Base-by-base conservation (phyloP, 2,113 vertebrate species). In the Elephantulus edwardii region DNA sequence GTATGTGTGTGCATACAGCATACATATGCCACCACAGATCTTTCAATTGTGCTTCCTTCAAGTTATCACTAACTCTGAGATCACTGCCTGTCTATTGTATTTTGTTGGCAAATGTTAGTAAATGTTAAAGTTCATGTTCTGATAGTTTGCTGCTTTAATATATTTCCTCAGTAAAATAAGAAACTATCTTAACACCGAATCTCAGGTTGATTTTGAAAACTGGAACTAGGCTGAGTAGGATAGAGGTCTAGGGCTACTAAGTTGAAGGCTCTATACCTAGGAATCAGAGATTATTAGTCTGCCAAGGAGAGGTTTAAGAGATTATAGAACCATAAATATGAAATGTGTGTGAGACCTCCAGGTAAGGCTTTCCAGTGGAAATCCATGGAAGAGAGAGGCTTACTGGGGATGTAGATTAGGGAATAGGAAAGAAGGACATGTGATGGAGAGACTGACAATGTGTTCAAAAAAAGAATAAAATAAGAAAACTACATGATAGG, bases 121-220 rank as follows among this genome's bases (percentile, higher is more conserved):
- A 76, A 62, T 56, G 5, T n/a, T 86, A 64, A 38, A 62, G 56
- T 79, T 78, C 28, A 40, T 74, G n/a, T 75, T 60, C 89, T 74
- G 6, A 60, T 24, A 40, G 24, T 56, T 54, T 83, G 8, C 56
- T 26, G 13, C 72, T 66, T 71, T 66, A 90, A 79, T 87, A 33
- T 24, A 44, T 7, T 64, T 72, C 50, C 10, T 14, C 26, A 66
- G 82, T 58, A 86, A 83, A 85, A 72, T 38, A 81, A 83, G 13
- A 82, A 89, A n/a, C 14, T 26, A 24, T 60, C 1, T 19, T 0
- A n/a, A 66, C 58, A 3, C 38, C 81, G 19, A 60, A 58, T 93
- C 48, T 24, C 28, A 84, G 79, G 44, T 40, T 38, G 24, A 88
- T 50, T 80, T 77, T 56, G 80, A 82, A 58, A 56, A 72, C 48